Base-by-base conservation (phyloP, 2,113 vertebrate genomes). In the Thermophis baileyi region DNA sequence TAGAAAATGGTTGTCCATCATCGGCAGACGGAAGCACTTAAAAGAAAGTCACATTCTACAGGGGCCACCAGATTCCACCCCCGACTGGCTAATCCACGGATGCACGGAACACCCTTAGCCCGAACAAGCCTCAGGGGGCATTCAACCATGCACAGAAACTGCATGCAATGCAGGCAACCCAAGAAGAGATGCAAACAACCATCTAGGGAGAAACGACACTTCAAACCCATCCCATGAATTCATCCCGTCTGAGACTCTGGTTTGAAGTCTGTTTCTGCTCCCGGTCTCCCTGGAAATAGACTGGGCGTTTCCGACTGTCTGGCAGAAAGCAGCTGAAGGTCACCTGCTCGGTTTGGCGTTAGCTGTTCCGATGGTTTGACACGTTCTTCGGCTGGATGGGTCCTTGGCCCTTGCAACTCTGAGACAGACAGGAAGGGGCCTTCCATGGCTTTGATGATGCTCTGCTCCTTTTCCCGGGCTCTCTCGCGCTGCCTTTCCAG, bases 391-490 rank as follows among this genome's bases (percentile, higher is more conserved):
- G 96, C 20, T 0, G 96, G 90, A 53, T 98, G 98, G 8, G 97
- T 96, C 50, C 99, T 98, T 94, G 98, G 97, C 40, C 97, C 97
- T 0, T 99, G 99, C 88, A 99, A 97, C 95, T 99, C 99, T 0
- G 98, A 97, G 91, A 96, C 96, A 0, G 97, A 97, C 94, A 99
- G 97, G 97, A 99, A 99, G 85, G 98, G 97, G 14, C 98, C 98
- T 95, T 99, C 99, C 96, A 98, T 98, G 93, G 98, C 98, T 97
- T 99, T 99, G 94, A 98, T 98, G 0, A 98, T 98, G 97, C 98
- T 98, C 95, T 99, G 97, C 96, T 99, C 99, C 96, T 99, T 99
- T 96, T 99, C 99, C 18, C 99, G 98, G 88, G 98, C 98, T 1
- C 98, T 98, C 91, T 98, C 98, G 44, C 98, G 98, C 95, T 99